A percentile compares a stretch with the other conserved stretches of the same genome.
phyloP scores from a whole-genome alignment of 1,140 invertebrate genomes.

The Araneus ventricosus region DNA sequence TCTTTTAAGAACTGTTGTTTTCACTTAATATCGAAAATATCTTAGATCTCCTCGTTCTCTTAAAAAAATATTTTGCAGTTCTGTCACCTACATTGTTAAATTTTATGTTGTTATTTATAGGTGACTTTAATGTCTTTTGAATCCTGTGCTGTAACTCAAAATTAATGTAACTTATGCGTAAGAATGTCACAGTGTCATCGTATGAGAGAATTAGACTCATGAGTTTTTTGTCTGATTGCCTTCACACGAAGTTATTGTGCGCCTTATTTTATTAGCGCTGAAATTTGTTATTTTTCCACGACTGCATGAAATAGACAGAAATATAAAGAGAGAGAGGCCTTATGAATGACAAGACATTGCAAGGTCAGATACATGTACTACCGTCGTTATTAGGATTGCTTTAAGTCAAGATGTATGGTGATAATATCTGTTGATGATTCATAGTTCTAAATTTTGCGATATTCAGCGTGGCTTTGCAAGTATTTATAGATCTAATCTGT shows the following conservation, averaged over 20 bases:
- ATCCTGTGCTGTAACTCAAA: not conserved
- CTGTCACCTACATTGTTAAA: no score
- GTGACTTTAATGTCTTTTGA: no score
- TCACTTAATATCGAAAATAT: no score
- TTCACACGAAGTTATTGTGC: slow-evolving; percentile 33
- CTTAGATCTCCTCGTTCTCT: no score
- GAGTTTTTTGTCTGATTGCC: slow-evolving; percentile 33
- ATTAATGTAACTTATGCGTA: slow-evolving; percentile 22
- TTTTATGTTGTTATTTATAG: no score
- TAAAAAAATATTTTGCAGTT: no score
- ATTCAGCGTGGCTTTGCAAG: no score
- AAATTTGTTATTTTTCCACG: slow-evolving; percentile 33
- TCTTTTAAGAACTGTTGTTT: no score
- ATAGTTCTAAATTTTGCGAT: not conserved
- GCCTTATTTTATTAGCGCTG: slow-evolving; percentile 15
- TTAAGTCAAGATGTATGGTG: not conserved
- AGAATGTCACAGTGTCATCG: not conserved
- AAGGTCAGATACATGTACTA: slow-evolving; percentile 23
- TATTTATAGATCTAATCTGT: no score
- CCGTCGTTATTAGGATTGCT: not conserved
- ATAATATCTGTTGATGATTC: not conserved
- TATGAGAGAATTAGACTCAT: not conserved
- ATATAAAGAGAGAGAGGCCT: not conserved
- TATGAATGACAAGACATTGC: not conserved
- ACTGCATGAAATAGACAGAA: slow-evolving; percentile 18